Evolutionary conservation across 2,113 vertebrate species (phyloP), one percentile per base, ranked within the genome.

Genomic region (Sakesphorus luctuosus): DNA sequence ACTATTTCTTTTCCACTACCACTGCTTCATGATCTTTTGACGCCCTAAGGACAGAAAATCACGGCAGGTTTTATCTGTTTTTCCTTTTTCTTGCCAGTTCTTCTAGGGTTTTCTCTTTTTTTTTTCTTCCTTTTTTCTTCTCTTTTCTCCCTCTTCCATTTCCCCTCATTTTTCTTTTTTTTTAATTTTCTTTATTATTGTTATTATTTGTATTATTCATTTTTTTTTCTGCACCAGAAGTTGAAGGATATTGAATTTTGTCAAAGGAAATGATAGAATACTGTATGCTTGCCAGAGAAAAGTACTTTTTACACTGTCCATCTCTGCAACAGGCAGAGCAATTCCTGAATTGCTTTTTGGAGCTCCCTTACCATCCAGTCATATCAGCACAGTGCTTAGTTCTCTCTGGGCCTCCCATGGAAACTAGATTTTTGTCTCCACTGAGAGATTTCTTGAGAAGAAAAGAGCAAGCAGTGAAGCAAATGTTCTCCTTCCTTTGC

Each of bases 1-100:
- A 11, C 4, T 16, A 55, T 58, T 74, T 12, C 4, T 11, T 71
- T 79, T 65, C 13, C 11, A 7, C 1, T 75, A 13, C 20, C 9
- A 21, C 15, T 53, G 2, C 1, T n/a, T 86, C 16, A 25, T 28
- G 8, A 35, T 29, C 1, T 62, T 61, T 49, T 90, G 58, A 49
- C n/a, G 24, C 3, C 7, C 6, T 24, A 47, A 43, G 24, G 13
- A 73, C 9, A 46, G 67, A 66, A 84, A 63, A 24, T 18, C 2
- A 21, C 6, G 3, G 1, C 29, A 6, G 0, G 7, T 11, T 43
- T 25, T 66, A n/a, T 6, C 8, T 7, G 2, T 23, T 73, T 44
- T 49, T 44, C 3, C 1, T 12, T 29, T 43, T 28, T 5, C 7
- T 2, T 3, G 1, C 1, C 1, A 15, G 1, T 66, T 73, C 7